Evolutionary conservation across 2,797 vertebrate species (phyloP).

Genomic region (Octomys mimax): DNA sequence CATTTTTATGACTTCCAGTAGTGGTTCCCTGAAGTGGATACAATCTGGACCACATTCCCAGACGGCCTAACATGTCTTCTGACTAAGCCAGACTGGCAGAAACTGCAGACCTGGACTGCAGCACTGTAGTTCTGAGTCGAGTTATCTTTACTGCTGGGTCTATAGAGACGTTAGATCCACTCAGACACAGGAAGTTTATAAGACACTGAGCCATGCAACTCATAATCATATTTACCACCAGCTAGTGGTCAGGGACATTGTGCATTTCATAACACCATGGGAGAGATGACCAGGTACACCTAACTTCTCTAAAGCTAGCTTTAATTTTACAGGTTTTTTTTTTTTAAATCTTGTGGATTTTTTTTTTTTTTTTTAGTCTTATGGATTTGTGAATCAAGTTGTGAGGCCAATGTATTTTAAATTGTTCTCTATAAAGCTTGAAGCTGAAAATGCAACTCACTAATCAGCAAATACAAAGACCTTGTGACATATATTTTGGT

Average conservation of each 20-base stretch:
- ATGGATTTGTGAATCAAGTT: not conserved
- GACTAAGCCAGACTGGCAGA: not conserved
- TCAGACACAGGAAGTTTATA: fast-evolving
- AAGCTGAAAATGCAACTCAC: not conserved
- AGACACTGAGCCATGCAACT: not conserved
- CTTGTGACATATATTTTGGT: not conserved
- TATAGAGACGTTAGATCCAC: not conserved
- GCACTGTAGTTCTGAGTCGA: not conserved
- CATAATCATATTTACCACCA: not conserved
- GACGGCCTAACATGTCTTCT: not conserved
- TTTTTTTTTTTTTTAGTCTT: not conserved
- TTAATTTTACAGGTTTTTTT: not conserved
- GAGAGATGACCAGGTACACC: not conserved
- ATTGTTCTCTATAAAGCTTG: not conserved
- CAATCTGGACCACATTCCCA: not conserved
- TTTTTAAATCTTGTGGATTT: not conserved
- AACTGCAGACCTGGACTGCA: not conserved
- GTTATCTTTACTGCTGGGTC: not conserved
- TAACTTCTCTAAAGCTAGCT: not conserved
- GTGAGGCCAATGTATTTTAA: not conserved
- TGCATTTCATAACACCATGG: not conserved
- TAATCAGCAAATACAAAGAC: not conserved
- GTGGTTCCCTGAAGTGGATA: not conserved
- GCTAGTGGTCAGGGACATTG: not conserved
- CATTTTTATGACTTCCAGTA: not conserved